phyloP scores from a whole-genome alignment of 2,113 vertebrate species.

The Astatotilapia flaviijosephi region DNA sequence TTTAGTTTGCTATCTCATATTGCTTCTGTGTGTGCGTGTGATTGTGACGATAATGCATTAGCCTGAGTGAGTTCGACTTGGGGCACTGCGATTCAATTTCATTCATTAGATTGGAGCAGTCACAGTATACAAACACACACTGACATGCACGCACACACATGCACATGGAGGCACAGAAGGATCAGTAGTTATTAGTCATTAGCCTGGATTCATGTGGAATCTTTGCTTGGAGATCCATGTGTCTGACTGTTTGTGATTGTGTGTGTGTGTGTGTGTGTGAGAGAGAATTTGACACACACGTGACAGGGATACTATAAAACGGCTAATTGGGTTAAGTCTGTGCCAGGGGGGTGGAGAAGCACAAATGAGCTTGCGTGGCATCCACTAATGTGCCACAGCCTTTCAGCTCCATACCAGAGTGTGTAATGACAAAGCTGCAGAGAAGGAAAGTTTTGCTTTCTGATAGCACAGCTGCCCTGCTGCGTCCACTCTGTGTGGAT shows the following conservation, averaged over 20 bases:
- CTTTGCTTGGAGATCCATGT: background rate
- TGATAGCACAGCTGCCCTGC: background rate
- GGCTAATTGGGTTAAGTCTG: slow-evolving; percentile 62
- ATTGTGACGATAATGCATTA: slow-evolving; percentile 37
- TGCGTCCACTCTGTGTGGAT: background rate
- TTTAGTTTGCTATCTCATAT: slow-evolving; percentile 25
- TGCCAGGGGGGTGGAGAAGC: slow-evolving; percentile 9
- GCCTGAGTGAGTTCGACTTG: slow-evolving; percentile 33
- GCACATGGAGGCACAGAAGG: background rate
- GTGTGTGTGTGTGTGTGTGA: too few species aligned
- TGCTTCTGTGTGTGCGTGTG: background rate
- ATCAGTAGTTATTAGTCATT: slow-evolving; percentile 34
- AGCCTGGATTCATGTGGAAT: slow-evolving; percentile 15
- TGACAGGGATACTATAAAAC: slow-evolving; percentile 22
- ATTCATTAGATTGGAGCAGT: slow-evolving; percentile 39
- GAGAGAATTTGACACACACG: background rate
- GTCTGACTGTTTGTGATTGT: background rate
- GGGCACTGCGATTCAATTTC: slow-evolving; percentile 41
- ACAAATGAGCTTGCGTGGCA: slow-evolving; percentile 34
- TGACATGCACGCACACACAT: background rate
- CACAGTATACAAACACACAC: background rate
- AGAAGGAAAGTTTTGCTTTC: slow-evolving; percentile 1
- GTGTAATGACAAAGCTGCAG: background rate
- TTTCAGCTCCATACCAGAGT: background rate
- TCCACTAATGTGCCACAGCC: slow-evolving; percentile 13